Conservation (phyloP, 2,888 invertebrate genomes). For the Boloria euphrosyne region DNA sequence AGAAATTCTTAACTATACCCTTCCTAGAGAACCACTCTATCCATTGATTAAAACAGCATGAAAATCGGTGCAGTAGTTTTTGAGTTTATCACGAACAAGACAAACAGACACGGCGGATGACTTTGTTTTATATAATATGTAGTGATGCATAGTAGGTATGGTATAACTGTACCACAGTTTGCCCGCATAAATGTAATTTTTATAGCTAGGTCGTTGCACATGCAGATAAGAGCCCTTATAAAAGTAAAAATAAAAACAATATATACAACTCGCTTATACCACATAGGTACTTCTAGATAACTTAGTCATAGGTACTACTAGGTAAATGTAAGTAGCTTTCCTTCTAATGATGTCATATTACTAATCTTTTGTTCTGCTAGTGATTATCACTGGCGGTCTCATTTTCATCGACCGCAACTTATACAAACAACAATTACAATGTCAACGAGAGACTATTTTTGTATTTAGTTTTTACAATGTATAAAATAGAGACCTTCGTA, state of each 20-base stretch:
- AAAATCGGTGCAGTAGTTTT: too few species aligned
- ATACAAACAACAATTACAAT: background rate
- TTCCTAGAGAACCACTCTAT: too few species aligned
- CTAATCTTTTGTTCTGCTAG: slow-evolving; percentile 8
- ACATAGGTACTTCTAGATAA: too few species aligned
- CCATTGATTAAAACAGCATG: too few species aligned
- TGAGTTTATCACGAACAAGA: too few species aligned
- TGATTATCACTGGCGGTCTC: slow-evolving; percentile 1
- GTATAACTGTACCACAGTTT: too few species aligned
- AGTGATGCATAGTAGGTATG: too few species aligned
- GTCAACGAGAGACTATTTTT: slow-evolving; percentile 12
- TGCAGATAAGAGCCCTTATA: background rate
- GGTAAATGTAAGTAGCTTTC: background rate
- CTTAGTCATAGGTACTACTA: background rate
- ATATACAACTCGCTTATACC: background rate
- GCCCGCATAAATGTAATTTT: background rate
- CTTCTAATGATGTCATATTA: background rate
- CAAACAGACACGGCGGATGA: too few species aligned
- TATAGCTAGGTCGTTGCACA: background rate
- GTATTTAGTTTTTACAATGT: background rate
- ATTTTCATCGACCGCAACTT: slow-evolving; percentile 1
- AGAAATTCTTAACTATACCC: too few species aligned
- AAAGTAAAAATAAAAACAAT: slow-evolving; percentile 3
- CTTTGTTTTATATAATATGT: too few species aligned
- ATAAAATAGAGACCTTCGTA: slow-evolving; percentile 26